Evolutionary conservation across 1,140 invertebrate species (phyloP).

Genomic region (Sarcophaga peregrina): DNA sequence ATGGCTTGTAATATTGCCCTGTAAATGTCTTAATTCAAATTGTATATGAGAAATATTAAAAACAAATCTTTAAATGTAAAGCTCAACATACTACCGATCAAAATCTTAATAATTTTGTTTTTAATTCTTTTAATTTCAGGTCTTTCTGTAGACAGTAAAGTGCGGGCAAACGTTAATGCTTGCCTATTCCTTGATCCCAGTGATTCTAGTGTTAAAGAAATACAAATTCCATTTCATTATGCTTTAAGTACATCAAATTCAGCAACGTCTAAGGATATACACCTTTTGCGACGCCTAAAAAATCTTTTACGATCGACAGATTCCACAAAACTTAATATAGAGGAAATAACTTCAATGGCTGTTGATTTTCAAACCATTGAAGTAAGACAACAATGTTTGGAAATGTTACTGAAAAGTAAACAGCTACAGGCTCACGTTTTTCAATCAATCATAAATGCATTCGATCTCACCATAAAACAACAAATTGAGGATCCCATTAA

Average conservation of each 20-base stretch:
- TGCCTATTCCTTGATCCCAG: constrained; percentile 85
- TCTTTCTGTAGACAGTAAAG: constrained; percentile 61
- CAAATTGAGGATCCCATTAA: constrained; percentile 5
- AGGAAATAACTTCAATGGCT: constrained; percentile 70
- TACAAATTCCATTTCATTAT: constrained; percentile 90
- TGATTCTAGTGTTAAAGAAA: constrained; percentile 80
- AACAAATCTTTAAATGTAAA: no score
- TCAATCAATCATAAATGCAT: constrained; percentile 53
- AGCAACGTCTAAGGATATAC: constrained; percentile 85
- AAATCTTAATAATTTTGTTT: no score
- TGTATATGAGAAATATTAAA: no score
- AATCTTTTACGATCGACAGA: constrained; percentile 74
- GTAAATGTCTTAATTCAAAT: no score
- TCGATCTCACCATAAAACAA: constrained; percentile 42
- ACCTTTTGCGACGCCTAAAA: constrained; percentile 84
- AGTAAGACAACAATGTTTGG: constrained; percentile 77
- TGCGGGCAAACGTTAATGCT: constrained; percentile 73
- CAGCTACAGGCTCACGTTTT: constrained; percentile 58
- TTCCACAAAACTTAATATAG: constrained; percentile 68
- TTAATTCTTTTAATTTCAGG: constrained; percentile 30
- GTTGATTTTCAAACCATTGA: constrained; percentile 80
- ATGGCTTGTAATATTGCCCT: no score
- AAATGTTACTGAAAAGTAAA: constrained; percentile 74
- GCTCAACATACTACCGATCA: no score
- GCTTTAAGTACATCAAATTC: constrained; percentile 88